A percentile compares a stretch with the other conserved stretches of the same genome.
Conservation (phyloP, 2,797 vertebrate species). For the Tragelaphus eurycerus region DNA sequence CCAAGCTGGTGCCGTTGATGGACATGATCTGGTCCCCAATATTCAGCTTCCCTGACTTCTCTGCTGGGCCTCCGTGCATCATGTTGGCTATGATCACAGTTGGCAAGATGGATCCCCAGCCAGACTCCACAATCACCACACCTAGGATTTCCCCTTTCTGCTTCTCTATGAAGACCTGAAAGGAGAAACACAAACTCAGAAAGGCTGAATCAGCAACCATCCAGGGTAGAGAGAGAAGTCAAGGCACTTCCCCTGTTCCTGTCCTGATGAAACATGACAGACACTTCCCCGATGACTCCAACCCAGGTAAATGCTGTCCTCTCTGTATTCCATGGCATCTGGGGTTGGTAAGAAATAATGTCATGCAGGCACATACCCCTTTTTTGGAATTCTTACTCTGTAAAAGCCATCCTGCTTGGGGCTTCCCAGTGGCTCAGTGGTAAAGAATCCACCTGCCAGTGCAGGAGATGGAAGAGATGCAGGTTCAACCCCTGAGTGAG, state of each 20-base stretch:
- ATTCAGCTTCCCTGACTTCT: conserved; percentile 94
- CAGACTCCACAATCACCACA: conserved; percentile 96
- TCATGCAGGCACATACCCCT: background rate
- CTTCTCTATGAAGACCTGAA: conserved; percentile 95
- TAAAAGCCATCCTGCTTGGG: background rate
- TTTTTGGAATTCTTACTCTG: background rate
- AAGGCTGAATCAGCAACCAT: background rate
- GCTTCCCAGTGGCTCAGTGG: background rate
- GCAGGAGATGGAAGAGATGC: background rate
- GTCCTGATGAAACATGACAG: background rate
- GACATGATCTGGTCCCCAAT: conserved; percentile 99
- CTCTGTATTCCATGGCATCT: background rate
- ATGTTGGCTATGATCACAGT: conserved; percentile 98
- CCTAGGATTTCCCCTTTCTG: conserved; percentile 96
- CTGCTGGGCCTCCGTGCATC: conserved; percentile 97
- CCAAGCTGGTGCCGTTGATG: conserved; percentile 97
- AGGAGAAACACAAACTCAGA: background rate
- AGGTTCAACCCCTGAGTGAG: background rate
- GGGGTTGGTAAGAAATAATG: background rate
- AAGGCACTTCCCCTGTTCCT: background rate
- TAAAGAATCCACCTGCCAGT: background rate
- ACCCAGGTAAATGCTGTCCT: background rate
- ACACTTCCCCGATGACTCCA: background rate
- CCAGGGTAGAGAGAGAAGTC: background rate
- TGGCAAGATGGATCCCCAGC: conserved; percentile 98